Base-by-base conservation (phyloP, 2,797 vertebrate genomes). In the Glossophaga mutica region DNA sequence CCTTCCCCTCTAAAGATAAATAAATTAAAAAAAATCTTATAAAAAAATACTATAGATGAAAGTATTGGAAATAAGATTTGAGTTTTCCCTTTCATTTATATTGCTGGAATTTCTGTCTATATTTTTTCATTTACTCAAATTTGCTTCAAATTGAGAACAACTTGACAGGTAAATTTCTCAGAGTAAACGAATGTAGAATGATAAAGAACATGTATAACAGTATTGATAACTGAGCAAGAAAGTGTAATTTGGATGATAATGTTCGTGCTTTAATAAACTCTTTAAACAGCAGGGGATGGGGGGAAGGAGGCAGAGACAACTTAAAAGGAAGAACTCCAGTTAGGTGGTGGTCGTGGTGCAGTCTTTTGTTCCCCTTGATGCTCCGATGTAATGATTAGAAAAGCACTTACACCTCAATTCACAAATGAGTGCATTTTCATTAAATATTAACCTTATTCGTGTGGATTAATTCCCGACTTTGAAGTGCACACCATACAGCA, bases 61-160 rank as follows among this genome's bases (percentile, higher is more conserved):
- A 84, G 50, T 32, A 22, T 46, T 14, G 34, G 67, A 71, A 90
- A 73, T 48, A 77, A 68, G 18, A 39, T 50, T 50, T 10, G 71
- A 79, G 8, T 87, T 26, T n/a, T 55, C 39, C 2, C 22, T 90
- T 76, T 55, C n/a, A n/a, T 67, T 88, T 90, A n/a, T 74, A n/a
- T 67, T 94, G n/a, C 39, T 93, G 24, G 10, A 15, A 21, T 94
- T 86, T 87, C 19, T 81, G 39, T 42, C 9, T 93, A 3, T 34
- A 37, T 48, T 95, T 96, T 96, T 81, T 73, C 62, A 50, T 82
- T 76, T 82, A 50, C 50, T 87, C 59, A 94, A 0, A 83, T 89
- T 83, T 87, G 71, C n/a, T 90, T 92, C 86, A 90, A 37, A 90
- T 70, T 90, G 81, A 52, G 87, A 90, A 52, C 48, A 73, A 37